phyloP scores from a whole-genome alignment of 1,140 invertebrate species.

The Conus ventricosus region DNA sequence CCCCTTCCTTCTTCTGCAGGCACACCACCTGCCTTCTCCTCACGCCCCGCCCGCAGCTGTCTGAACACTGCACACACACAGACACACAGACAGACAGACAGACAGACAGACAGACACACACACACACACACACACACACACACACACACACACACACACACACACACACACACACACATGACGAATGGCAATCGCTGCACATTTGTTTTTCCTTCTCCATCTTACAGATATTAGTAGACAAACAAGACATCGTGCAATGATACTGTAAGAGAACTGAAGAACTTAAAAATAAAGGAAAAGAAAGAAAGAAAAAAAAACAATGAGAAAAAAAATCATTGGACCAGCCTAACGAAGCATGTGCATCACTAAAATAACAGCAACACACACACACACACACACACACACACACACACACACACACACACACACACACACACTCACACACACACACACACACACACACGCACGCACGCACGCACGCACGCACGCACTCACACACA shows the following conservation, averaged over 20 bases:
- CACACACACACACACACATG: neutral
- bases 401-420: no score
- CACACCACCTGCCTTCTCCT: slow-evolving; percentile 66
- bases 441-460: neutral
- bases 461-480: neutral
- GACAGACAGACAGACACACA: neutral
- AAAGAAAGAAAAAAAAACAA: no score
- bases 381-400: neutral
- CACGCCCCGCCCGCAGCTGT: slow-evolving; percentile 59
- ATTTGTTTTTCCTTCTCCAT: no score
- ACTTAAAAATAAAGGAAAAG: no score
- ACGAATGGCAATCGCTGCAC: no score
- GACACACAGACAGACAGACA: neutral
- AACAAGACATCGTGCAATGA: no score
- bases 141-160: neutral
- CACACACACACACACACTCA: neutral
- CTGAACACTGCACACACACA: slow-evolving; percentile 33
- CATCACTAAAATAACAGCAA: no score
- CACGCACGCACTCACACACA: neutral
- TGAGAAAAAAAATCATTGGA: no score
- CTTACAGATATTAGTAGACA: no score
- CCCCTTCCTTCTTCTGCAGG: slow-evolving; percentile 59
- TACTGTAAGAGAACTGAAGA: no score
- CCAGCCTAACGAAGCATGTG: no score
- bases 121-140: neutral